These are phyloP conservation scores for Pollimyrus isidori DNA, from an alignment of 2,113 vertebrate genomes.

Conservation along the genomic window DNA sequence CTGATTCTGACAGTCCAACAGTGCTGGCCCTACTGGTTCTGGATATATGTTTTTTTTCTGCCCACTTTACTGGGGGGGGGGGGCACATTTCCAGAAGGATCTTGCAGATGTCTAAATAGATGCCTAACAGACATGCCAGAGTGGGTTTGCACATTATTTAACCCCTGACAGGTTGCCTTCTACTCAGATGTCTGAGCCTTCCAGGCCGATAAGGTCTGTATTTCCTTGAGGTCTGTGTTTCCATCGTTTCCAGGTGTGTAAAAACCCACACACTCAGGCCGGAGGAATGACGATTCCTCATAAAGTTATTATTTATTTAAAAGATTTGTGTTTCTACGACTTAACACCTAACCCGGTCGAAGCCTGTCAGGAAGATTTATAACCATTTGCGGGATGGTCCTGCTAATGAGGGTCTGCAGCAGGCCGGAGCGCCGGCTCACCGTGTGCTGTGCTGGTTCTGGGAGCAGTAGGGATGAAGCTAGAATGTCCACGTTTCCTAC, in stretches of 20 bases:
- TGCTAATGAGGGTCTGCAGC: background rate
- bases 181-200: background rate
- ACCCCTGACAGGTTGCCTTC: background rate
- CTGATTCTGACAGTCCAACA: background rate
- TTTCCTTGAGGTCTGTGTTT: background rate
- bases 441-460: background rate
- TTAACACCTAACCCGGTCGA: background rate
- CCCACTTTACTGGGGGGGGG: background rate
- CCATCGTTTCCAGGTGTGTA: background rate
- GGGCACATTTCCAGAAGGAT: background rate
- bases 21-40: background rate
- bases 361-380: background rate
- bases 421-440: too few relatives aligned
- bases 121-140: background rate
- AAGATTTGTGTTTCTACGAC: conserved; percentile 8
- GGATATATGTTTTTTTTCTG: background rate
- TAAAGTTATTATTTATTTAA: conserved; percentile 4
- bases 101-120: background rate
- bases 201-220: background rate
- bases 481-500: background rate
- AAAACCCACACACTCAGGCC: background rate
- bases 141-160: background rate
- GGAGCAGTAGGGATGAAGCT: background rate
- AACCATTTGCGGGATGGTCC: background rate
- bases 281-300: background rate